phyloP scores from a whole-genome alignment of 2,113 vertebrate genomes.

The Alexandromys fortis region DNA sequence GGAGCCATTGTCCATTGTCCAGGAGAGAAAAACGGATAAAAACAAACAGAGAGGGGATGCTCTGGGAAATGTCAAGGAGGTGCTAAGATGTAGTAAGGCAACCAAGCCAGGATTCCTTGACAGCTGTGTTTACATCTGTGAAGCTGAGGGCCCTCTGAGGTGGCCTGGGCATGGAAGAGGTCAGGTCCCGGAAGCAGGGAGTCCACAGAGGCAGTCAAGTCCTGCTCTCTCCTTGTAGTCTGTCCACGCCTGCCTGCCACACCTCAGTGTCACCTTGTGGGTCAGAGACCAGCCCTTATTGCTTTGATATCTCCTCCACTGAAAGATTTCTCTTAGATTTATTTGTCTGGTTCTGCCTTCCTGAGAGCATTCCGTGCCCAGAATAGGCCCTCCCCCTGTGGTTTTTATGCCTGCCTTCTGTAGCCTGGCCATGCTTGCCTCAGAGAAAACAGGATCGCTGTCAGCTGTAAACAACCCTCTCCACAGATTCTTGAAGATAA shows the following conservation, averaged over 20 bases:
- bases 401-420: background rate
- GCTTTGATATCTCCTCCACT: background rate
- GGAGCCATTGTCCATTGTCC: background rate
- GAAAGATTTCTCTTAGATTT: background rate
- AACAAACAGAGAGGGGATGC: background rate
- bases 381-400: background rate
- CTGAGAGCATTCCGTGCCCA: background rate
- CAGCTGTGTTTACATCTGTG: accelerated
- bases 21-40: background rate
- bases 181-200: background rate
- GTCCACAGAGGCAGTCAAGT: background rate
- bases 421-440: background rate
- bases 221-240: background rate
- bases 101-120: background rate
- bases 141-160: too few species aligned
- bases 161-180: background rate
- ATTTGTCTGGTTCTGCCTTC: background rate
- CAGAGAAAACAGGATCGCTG: background rate
- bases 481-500: background rate
- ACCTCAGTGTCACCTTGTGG: background rate
- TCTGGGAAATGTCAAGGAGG: background rate
- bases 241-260: background rate
- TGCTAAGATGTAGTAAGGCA: background rate
- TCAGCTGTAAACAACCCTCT: background rate
- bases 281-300: background rate